Evolutionary conservation across 2,888 invertebrate genomes (phyloP), one percentile per base, ranked within the genome.

Genomic region (Cerceris rybyensis): DNA sequence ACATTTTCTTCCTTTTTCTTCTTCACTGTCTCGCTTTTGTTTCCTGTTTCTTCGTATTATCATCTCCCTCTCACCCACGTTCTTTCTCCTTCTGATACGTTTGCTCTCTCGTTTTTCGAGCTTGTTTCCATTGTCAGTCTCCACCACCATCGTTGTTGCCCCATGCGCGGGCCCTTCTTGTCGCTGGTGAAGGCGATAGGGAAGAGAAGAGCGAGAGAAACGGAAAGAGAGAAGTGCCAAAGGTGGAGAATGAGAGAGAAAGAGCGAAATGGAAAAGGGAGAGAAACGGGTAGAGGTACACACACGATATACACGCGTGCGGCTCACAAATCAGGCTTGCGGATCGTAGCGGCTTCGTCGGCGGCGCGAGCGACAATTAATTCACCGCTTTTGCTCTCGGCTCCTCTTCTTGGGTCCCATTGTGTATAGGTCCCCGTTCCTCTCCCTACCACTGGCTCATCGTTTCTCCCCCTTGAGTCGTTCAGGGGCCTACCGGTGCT

Each of bases 291-390:
- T 43, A 61, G 65, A 57, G 55, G 75, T 72, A 70, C 64, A 75
- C 73, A 70, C 70, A 77, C 76, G 70, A 77, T 73, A 83, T 79
- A 89, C 87, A 89, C 88, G 88, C 88, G 88, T 88, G 89, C 87
- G 88, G 84, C 83, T 84, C 90, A 90, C 90, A 90, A 90, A 90
- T 90, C 90, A 88, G 88, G 80, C 82, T 85, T 77, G 84, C 74
- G 76, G 81, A 83, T 83, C 81, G 84, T 75, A 77, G 85, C 79
- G 84, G 84, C 84, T 84, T 85, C 87, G 84, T 83, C 86, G 86
- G 87, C 89, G 86, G 89, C 88, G 90, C 90, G 88, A 90, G 90
- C 90, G 90, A 89, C 89, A 90, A 90, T 90, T 90, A 90, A 90
- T 90, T 90, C 90, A 89, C 90, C 90, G 89, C 87, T 88, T 88